Percentiles rank a stretch among this genome's conserved stretches.
phyloP scores from a whole-genome alignment of 2,797 vertebrate genomes.

The Melanotaenia trifasciata region DNA sequence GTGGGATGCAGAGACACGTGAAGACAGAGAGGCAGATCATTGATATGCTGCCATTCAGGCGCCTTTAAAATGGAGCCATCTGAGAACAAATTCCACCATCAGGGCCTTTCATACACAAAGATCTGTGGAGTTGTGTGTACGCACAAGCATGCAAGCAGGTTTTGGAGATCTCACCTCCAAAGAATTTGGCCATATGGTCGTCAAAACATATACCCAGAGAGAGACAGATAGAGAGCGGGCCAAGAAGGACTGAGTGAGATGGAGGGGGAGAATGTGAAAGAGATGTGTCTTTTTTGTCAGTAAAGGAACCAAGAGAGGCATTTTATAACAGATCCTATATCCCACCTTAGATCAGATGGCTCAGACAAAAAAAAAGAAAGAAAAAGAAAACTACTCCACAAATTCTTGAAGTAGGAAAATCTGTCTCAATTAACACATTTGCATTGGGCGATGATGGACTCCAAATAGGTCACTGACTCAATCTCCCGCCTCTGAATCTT shows the following conservation, averaged over 20 bases:
- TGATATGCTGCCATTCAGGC: constrained; percentile 77
- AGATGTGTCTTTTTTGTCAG: constrained; percentile 71
- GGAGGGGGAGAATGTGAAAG: constrained; percentile 54
- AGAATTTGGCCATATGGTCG: constrained; percentile 84
- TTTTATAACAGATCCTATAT: constrained; percentile 51
- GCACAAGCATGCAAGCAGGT: constrained; percentile 58
- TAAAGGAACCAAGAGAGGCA: constrained; percentile 37
- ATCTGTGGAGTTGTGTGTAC: constrained; percentile 57
- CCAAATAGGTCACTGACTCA: constrained; percentile 88
- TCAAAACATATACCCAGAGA: constrained; percentile 73
- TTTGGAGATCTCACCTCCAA: constrained; percentile 81
- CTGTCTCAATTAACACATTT: constrained; percentile 89
- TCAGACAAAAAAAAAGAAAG: constrained; percentile 49
- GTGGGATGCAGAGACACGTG: constrained; percentile 47
- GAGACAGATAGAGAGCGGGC: constrained; percentile 51
- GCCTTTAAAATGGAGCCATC: constrained; percentile 78
- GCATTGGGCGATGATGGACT: constrained; percentile 85
- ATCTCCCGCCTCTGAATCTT: constrained; percentile 83
- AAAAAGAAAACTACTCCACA: constrained; percentile 53
- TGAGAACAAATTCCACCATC: constrained; percentile 78
- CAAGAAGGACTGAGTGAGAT: constrained; percentile 52
- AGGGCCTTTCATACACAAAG: constrained; percentile 70
- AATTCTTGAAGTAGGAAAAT: constrained; percentile 80
- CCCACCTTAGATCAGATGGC: constrained; percentile 73
- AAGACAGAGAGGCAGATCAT: constrained; percentile 57